Evolutionary conservation across 2,113 vertebrate species (phyloP).

Genomic region (Proteles cristata): DNA sequence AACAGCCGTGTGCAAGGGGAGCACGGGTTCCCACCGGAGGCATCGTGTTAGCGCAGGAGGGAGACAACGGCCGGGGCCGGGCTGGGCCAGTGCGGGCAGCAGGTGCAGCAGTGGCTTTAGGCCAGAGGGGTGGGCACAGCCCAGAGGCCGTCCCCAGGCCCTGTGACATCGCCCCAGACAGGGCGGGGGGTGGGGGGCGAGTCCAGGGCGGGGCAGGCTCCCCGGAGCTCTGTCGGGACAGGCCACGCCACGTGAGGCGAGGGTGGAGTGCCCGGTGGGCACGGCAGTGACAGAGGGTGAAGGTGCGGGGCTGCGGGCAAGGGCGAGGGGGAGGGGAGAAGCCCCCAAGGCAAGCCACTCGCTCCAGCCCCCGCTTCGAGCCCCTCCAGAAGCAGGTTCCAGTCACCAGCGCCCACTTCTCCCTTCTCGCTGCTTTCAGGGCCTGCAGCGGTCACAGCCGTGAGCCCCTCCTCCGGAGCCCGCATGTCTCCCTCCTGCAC

Average conservation of each 20-base stretch:
- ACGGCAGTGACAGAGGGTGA: background rate
- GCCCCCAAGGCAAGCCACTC: background rate
- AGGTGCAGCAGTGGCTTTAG: fast-evolving
- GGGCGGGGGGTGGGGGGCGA: background rate
- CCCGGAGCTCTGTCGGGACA: background rate
- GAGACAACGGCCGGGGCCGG: background rate
- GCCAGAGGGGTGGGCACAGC: too few relatives aligned
- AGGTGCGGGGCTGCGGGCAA: too few relatives aligned
- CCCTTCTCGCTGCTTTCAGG: background rate
- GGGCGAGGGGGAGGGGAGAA: background rate
- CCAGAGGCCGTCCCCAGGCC: background rate
- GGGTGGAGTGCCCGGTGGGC: background rate
- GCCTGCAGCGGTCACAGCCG: background rate
- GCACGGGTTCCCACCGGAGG: background rate
- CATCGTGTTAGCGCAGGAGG: fast-evolving
- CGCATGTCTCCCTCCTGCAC: too few relatives aligned
- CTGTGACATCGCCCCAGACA: background rate
- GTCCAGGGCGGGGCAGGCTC: background rate
- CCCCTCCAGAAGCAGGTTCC: background rate
- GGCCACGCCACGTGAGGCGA: background rate
- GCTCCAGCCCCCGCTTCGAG: too few relatives aligned
- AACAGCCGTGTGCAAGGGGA: fast-evolving
- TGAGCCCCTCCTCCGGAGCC: too few relatives aligned
- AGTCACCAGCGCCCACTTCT: fast-evolving
- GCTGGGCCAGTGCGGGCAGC: fast-evolving